Conservation (phyloP, 2,113 vertebrate genomes). For the Piprites chloris region DNA sequence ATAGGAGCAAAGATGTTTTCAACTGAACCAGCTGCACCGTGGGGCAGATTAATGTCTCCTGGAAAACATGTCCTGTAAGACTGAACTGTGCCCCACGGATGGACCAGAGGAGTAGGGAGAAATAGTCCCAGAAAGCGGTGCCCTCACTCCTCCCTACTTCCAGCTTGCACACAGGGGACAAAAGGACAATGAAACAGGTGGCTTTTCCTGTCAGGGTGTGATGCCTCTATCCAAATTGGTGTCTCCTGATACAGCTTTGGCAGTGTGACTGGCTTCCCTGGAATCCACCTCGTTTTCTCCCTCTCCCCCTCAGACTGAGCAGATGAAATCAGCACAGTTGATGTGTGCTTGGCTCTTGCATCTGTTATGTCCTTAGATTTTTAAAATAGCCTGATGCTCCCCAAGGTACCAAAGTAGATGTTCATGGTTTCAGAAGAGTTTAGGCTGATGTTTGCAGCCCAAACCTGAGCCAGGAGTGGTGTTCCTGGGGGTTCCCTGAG, state of each 20-base stretch:
- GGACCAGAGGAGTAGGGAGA: neutral
- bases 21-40: fast-evolving
- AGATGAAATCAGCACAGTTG: neutral
- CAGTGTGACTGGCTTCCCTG: neutral
- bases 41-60: fast-evolving
- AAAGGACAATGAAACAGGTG: neutral
- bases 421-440: neutral
- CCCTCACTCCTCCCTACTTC: neutral
- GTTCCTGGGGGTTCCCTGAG: neutral
- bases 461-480: neutral
- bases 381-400: neutral
- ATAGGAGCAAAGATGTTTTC: neutral
- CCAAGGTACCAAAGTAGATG: neutral
- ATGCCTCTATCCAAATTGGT: neutral
- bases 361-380: neutral
- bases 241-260: neutral
- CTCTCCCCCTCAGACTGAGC: neutral
- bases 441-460: neutral
- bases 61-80: neutral
- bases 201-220: neutral
- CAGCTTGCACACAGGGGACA: neutral
- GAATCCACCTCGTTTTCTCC: neutral
- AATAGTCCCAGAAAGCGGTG: neutral
- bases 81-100: too few relatives aligned
- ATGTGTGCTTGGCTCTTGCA: neutral